Base-by-base conservation (phyloP, 2,888 invertebrate species). In the Drosophila anomalata region DNA sequence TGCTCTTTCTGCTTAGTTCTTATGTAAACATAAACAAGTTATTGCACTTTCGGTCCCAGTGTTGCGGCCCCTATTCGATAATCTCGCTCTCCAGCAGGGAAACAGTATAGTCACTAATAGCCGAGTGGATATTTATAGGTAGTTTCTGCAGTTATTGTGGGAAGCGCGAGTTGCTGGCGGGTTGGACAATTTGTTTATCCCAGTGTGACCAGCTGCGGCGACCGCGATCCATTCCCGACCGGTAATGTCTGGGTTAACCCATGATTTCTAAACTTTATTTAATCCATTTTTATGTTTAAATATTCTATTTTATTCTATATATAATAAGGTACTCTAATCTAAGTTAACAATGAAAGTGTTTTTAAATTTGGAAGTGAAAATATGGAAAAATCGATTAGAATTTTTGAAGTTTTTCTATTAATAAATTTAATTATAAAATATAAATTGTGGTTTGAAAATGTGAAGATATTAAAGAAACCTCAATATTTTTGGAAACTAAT, bases 1-100 rank as follows among this genome's bases (percentile, higher is more conserved):
- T 74, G 62, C 42, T 51, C 44, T 36, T 58, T 62, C 55, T 59
- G 62, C 39, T 39, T 54, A 4, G 33, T 70, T 73, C 84, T 76
- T 77, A 85, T 78, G 78, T 85, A 84, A 87, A 77, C 78, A 86
- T 84, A 83, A 75, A 80, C 76, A 76, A 77, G 69, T 65, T 76
- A 70, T 73, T 63, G 73, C 75, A 79, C 70, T 53, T 59, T 14
- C 26, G 39, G 55, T 48, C 56, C 58, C 46, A 66, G 60, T 73
- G 50, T 12, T 75, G 26, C 39, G 53, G 52, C 26, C 29, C 39
- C 17, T 60, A 68, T 54, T 67, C 58, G 74, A 29, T 65, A 60
- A 57, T 61, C 41, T 41, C 48, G 53, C 62, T 62, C 14, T 62
- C 62, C 41, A 48, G 54, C 17, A 22, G 50, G 17, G 14, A 47